Percentiles rank a stretch among this genome's conserved stretches.
Evolutionary conservation across 2,797 vertebrate genomes (phyloP).

Genomic region (Stomatorhinus walkeri): DNA sequence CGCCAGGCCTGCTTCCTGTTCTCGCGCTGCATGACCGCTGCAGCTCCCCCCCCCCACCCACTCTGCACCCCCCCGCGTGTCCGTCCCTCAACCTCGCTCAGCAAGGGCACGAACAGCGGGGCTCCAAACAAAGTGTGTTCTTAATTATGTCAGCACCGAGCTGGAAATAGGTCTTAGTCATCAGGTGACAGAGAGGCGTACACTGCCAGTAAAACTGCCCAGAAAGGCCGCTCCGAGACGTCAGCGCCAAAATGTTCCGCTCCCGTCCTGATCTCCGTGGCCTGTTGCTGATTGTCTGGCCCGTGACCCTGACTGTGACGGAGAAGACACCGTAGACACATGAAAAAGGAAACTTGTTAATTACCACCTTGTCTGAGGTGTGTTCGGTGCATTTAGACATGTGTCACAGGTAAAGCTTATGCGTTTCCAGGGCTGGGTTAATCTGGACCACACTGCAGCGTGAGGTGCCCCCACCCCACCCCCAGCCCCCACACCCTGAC

Average conservation of each 20-base stretch:
- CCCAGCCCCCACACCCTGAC: background rate
- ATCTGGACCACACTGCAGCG: background rate
- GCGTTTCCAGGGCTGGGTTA: background rate
- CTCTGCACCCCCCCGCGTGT: no score
- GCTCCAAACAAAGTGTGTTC: slow-evolving; percentile 24
- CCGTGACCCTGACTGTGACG: background rate
- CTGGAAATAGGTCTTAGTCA: slow-evolving; percentile 15
- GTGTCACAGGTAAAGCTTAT: background rate
- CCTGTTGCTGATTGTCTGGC: background rate
- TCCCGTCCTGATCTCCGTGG: background rate
- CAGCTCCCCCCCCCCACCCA: background rate
- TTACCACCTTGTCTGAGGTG: background rate
- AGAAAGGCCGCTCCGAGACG: background rate
- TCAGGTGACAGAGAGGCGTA: background rate
- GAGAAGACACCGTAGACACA: background rate
- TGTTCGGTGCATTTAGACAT: background rate
- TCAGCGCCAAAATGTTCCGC: background rate
- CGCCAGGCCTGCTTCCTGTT: background rate
- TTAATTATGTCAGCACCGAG: slow-evolving; percentile 6
- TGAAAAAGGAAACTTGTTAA: slow-evolving; percentile 15
- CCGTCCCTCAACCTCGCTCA: background rate
- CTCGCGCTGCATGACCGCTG: background rate
- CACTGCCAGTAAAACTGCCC: background rate
- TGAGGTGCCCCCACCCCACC: background rate
- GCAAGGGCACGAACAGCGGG: background rate